Evolutionary conservation across 2,113 vertebrate species (phyloP).

Genomic region (Burhinus bistriatus): DNA sequence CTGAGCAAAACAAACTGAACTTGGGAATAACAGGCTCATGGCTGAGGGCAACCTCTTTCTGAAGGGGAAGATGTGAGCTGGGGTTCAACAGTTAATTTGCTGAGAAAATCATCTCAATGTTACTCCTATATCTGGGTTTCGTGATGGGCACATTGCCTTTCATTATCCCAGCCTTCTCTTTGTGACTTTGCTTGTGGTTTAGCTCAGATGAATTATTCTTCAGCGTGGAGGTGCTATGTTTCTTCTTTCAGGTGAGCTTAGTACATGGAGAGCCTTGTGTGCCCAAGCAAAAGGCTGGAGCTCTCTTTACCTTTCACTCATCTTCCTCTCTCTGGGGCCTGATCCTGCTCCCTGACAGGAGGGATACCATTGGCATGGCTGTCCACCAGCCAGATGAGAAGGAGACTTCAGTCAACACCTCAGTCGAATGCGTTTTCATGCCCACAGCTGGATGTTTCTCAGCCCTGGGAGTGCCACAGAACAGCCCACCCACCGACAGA

Average conservation of each 20-base stretch:
- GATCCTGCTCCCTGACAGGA: not conserved
- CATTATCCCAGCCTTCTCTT: not conserved
- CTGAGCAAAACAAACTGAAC: slow-evolving; percentile 19
- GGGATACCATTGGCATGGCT: not conserved
- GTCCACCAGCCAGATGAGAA: not conserved
- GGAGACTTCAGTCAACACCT: not conserved
- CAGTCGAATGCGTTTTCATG: rapidly evolving
- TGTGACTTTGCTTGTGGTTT: not conserved
- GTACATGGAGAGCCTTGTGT: not conserved
- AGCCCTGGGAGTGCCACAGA: rapidly evolving
- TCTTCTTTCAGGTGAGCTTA: not conserved
- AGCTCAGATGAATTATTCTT: not conserved
- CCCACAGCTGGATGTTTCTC: not conserved
- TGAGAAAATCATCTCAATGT: not conserved
- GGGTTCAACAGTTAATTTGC: not conserved
- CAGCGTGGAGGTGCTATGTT: rapidly evolving
- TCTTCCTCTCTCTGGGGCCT: not conserved
- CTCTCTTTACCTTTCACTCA: not conserved
- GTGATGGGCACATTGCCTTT: not conserved
- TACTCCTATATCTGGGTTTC: not conserved
- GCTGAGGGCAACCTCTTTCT: not conserved
- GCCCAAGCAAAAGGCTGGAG: not conserved
- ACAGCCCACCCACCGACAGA: rapidly evolving
- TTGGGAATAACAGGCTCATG: not conserved
- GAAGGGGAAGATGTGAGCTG: not conserved